Evolutionary conservation across 2,888 invertebrate genomes (phyloP).

Genomic region (Rotaria macrura): DNA sequence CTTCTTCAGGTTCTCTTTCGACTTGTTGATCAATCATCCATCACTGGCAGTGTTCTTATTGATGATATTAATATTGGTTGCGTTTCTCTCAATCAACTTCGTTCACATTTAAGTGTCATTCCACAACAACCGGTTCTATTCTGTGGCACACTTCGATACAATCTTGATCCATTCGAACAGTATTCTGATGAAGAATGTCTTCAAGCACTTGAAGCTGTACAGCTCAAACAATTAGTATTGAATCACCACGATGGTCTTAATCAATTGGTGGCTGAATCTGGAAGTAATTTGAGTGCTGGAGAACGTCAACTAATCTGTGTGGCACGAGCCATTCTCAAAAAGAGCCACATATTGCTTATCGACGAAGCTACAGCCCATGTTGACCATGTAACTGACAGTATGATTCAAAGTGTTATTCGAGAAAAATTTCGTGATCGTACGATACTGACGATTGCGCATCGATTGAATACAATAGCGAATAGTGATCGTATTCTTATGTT

Average conservation of each 20-base stretch:
- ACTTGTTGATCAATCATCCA: slow-evolving; percentile 58
- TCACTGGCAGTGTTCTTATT: slow-evolving; percentile 66
- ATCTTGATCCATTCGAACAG: slow-evolving; percentile 46
- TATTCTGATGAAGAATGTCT: slow-evolving; percentile 42
- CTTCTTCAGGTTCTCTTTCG: slow-evolving; percentile 68
- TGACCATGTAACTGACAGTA: slow-evolving; percentile 38
- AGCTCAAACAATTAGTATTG: slow-evolving; percentile 38
- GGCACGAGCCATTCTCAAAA: too few species aligned
- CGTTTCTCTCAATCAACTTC: slow-evolving; percentile 56
- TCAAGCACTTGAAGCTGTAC: slow-evolving; percentile 44
- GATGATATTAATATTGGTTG: slow-evolving; percentile 58
- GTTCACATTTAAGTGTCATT: background rate
- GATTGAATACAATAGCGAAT: background rate
- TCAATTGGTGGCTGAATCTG: slow-evolving; percentile 41
- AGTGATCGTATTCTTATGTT: background rate
- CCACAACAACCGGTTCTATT: background rate
- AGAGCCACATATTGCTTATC: slow-evolving; percentile 43
- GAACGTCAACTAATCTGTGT: slow-evolving; percentile 47
- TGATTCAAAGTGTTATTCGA: slow-evolving; percentile 34
- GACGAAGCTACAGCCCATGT: slow-evolving; percentile 44
- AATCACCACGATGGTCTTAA: slow-evolving; percentile 41
- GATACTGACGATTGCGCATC: too few species aligned
- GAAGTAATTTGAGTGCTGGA: slow-evolving; percentile 35
- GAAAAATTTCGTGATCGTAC: slow-evolving; percentile 34
- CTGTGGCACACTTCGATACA: slow-evolving; percentile 37